These are phyloP conservation scores for Bathynomus jamesi DNA, from an alignment of 1,140 invertebrate genomes.

Conservation along the genomic window DNA sequence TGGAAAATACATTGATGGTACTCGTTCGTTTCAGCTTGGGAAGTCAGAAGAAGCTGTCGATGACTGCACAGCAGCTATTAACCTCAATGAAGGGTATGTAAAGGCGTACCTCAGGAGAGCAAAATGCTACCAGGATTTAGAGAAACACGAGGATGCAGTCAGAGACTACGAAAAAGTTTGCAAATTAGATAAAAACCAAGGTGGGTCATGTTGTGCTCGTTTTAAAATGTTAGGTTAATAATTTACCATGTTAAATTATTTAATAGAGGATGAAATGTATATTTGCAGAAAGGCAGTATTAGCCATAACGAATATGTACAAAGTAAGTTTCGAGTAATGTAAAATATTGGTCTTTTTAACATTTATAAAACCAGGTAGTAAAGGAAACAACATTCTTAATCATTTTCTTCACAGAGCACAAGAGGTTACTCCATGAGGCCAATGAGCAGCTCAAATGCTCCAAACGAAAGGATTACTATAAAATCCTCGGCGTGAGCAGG, in stretches of 20 bases:
- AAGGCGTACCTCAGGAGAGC: constrained; percentile 82
- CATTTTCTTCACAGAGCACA: constrained; percentile 54
- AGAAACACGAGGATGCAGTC: constrained; percentile 81
- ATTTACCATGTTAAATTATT: too few relatives aligned
- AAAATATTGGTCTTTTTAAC: constrained; percentile 12
- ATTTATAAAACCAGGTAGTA: too few relatives aligned
- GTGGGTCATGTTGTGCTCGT: constrained; percentile 45
- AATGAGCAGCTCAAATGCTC: constrained; percentile 79
- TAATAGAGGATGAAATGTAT: too few relatives aligned
- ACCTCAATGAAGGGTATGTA: constrained; percentile 77
- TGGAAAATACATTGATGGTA: too few relatives aligned
- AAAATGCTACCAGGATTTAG: constrained; percentile 71
- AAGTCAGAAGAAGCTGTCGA: constrained; percentile 67
- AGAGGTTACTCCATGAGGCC: constrained; percentile 68
- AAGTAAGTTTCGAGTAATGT: not conserved
- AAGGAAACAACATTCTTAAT: too few relatives aligned
- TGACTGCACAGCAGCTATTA: constrained; percentile 78
- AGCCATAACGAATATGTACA: too few relatives aligned
- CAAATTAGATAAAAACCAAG: constrained; percentile 72
- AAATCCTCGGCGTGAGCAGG: constrained; percentile 81
- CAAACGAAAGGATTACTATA: constrained; percentile 97
- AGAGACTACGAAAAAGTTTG: constrained; percentile 79
- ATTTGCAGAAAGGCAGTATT: too few relatives aligned
- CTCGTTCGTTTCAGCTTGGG: constrained; percentile 60
- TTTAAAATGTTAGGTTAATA: too few relatives aligned